Evolutionary conservation across 2,797 vertebrate species (phyloP).

Genomic region (Etheostoma perlongum): DNA sequence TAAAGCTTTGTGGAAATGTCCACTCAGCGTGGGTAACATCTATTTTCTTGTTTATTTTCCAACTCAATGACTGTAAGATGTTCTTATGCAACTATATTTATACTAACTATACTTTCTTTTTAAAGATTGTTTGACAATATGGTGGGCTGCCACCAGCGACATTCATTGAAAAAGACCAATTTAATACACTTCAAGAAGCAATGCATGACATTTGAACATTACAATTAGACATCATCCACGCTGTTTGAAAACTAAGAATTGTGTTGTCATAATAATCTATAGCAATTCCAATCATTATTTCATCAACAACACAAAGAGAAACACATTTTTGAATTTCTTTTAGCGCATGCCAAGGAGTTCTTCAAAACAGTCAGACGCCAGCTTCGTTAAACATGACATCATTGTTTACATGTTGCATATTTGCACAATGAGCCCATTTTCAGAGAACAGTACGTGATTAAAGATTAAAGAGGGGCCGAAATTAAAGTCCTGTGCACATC

Average conservation of each 20-base stretch:
- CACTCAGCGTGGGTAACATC: slow-evolving; percentile 16
- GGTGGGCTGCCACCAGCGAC: not conserved
- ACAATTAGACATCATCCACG: not conserved
- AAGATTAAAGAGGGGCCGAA: slow-evolving; percentile 71
- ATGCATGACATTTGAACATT: not conserved
- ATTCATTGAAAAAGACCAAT: not conserved
- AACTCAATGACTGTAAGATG: slow-evolving; percentile 25
- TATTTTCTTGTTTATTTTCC: slow-evolving; percentile 43
- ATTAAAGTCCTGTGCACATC: slow-evolving; percentile 60
- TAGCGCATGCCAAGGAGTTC: not conserved
- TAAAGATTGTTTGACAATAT: slow-evolving; percentile 27
- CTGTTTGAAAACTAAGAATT: not conserved
- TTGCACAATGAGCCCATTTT: slow-evolving; percentile 62
- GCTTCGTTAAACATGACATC: slow-evolving; percentile 55
- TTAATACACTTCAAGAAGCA: not conserved
- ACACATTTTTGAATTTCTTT: not conserved
- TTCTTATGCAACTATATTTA: slow-evolving; percentile 6
- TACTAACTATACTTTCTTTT: not conserved
- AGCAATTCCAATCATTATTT: not conserved
- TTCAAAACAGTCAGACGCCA: slow-evolving; percentile 22
- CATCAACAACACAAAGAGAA: slow-evolving; percentile 14
- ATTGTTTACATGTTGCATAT: slow-evolving; percentile 66
- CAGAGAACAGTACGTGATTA: slow-evolving; percentile 69
- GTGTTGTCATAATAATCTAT: not conserved
- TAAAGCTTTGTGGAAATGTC: slow-evolving; percentile 32